These are phyloP conservation scores for Onychorhynchus coronatus DNA, from an alignment of 2,113 vertebrate species.

Conservation along the genomic window DNA sequence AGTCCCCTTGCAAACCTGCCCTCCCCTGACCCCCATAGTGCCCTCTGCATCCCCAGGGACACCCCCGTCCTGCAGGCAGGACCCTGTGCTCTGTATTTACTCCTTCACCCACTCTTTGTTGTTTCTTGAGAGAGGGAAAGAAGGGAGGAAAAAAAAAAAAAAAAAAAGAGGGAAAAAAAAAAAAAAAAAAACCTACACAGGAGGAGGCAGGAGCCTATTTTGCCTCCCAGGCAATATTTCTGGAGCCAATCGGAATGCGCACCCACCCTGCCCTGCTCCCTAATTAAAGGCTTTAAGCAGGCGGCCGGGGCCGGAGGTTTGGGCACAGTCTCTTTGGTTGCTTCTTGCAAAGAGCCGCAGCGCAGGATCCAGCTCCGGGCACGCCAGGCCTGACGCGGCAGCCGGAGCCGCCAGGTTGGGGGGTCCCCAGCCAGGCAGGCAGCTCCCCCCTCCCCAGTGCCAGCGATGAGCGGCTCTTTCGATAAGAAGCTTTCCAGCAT, in stretches of 20 bases:
- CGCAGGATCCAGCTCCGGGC: neutral
- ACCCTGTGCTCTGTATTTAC: neutral
- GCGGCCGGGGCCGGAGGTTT: constrained; percentile 63
- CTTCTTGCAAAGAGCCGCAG: neutral
- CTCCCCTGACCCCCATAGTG: fast-evolving
- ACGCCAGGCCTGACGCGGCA: neutral
- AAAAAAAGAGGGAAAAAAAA: neutral
- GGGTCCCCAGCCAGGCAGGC: constrained; percentile 3
- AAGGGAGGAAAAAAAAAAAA: neutral
- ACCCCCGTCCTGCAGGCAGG: neutral
- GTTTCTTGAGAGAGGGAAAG: constrained; percentile 1
- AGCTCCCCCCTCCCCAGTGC: neutral
- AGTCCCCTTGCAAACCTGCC: too few species aligned
- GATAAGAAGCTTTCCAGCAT: constrained; percentile 95
- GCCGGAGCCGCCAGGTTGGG: neutral
- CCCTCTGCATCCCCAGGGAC: neutral
- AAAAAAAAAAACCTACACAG: neutral
- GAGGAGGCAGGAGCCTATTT: constrained; percentile 73
- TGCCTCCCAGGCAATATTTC: constrained; percentile 79
- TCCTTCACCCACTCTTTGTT: constrained; percentile 38
- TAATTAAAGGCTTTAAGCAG: constrained; percentile 88
- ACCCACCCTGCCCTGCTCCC: constrained; percentile 82
- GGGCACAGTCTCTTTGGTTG: constrained; percentile 42
- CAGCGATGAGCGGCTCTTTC: constrained; percentile 88
- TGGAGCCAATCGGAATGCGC: constrained; percentile 88